Conservation (phyloP, 2,797 vertebrate species). For the Alosa sapidissima region DNA sequence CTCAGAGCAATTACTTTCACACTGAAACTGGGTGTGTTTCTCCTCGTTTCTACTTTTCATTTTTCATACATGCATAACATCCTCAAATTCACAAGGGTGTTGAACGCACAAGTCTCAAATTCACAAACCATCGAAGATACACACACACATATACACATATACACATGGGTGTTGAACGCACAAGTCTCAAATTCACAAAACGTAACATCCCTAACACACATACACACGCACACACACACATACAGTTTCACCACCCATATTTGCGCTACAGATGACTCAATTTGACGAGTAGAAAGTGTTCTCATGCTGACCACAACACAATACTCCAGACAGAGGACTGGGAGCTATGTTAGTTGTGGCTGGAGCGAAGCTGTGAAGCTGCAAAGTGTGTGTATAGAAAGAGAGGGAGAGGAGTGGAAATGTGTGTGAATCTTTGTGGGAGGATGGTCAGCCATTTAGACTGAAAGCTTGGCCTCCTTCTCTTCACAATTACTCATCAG, state of each 20-base stretch:
- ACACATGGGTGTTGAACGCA: not conserved
- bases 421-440: not conserved
- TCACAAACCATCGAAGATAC: not conserved
- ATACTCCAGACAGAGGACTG: not conserved
- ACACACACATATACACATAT: not conserved
- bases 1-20: not conserved
- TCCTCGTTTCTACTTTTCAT: not conserved
- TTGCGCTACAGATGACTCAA: not conserved
- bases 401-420: not conserved
- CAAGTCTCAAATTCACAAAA: not conserved
- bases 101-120: not conserved
- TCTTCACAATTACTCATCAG: not conserved
- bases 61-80: not conserved
- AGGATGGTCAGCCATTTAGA: not conserved
- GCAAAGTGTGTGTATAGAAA: not conserved
- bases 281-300: not conserved
- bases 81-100: not conserved
- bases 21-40: not conserved
- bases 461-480: not conserved
- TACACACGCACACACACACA: not conserved
- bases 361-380: not conserved
- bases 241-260: not conserved
- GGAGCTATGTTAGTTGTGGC: not conserved
- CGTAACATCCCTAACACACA: not conserved
- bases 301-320: not conserved